Evolutionary conservation across 2,797 vertebrate species (phyloP).

Genomic region (Cynopterus sphinx): DNA sequence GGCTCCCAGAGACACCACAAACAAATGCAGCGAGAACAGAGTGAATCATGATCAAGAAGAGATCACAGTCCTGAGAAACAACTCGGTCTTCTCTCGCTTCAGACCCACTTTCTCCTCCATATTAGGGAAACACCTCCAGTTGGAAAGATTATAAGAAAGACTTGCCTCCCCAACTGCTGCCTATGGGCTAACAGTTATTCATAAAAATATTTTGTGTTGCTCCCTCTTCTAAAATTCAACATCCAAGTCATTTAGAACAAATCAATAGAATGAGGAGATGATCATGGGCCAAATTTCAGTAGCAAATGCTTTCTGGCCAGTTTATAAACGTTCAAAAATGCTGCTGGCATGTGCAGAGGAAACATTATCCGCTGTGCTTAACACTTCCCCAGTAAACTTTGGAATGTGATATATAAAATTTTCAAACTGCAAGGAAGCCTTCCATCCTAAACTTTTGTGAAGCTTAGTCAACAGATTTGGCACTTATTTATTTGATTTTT

Average conservation of each 20-base stretch:
- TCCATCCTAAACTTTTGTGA: conserved; percentile 32
- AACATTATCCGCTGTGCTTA: not conserved
- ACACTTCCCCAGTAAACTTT: conserved; percentile 57
- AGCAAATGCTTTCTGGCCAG: conserved; percentile 61
- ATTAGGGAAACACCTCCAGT: not conserved
- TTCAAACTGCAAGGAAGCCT: conserved; percentile 64
- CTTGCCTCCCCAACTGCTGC: not conserved
- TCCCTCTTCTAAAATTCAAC: not conserved
- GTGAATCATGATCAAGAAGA: not conserved
- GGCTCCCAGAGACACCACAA: not conserved
- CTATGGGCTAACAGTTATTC: not conserved
- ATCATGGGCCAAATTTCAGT: conserved; percentile 6
- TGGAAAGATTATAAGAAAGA: not conserved
- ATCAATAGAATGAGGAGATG: not conserved
- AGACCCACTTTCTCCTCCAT: not conserved
- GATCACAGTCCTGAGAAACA: not conserved
- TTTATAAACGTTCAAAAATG: conserved; percentile 63
- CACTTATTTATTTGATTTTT: conserved; percentile 39
- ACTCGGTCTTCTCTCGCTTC: too few species aligned
- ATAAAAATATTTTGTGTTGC: not conserved
- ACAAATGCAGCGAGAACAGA: not conserved
- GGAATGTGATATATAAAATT: conserved; percentile 61
- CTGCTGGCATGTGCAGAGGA: not conserved
- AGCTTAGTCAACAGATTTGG: conserved; percentile 63
- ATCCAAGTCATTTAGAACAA: conserved; percentile 45